Base-by-base conservation (phyloP, 2,113 vertebrate species). In the Heterotis niloticus region DNA sequence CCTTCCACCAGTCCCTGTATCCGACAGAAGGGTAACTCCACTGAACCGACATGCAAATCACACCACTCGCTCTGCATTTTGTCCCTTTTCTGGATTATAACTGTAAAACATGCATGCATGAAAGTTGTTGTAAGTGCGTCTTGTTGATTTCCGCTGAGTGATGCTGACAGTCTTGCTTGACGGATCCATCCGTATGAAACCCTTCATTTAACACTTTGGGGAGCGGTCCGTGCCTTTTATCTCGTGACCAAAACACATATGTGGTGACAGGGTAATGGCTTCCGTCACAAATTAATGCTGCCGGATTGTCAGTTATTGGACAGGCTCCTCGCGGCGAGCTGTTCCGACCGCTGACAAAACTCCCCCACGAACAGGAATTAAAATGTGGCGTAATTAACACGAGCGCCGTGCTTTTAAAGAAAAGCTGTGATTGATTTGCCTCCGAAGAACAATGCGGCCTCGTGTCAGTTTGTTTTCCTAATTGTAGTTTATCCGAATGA, bases 351-450 rank as follows among this genome's bases (percentile, higher is more conserved):
- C 80, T 17, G 24, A 69, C 9, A 76, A 83, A 28, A 80, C 86
- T 82, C 81, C 86, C 75, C 82, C 44, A 73, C 82, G 87, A 84
- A 87, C 80, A 68, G 78, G 80, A 83, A 87, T 87, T 90, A 87
- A 86, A 83, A 88, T 79, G 82, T 79, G 26, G 74, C 77, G 84
- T 88, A 85, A 91, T 90, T 91, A 90, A 90, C 90, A 88, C 81
- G 83, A 84, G 82, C 79, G 76, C 83, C 83, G 82, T 78, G 79
- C 85, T 89, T 89, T 83, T 86, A 89, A 85, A 87, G 87, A 87
- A 88, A 88, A 81, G 85, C 85, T 89, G 87, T 90, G 89, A 93
- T 93, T 90, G 91, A 91, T 92, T 89, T 62, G 84, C 90, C 86
- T 90, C 88, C 84, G 85, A 86, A 84, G 83, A 90, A 88, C 88